phyloP scores from a whole-genome alignment of 2,113 vertebrate genomes.

The Motacilla alba region DNA sequence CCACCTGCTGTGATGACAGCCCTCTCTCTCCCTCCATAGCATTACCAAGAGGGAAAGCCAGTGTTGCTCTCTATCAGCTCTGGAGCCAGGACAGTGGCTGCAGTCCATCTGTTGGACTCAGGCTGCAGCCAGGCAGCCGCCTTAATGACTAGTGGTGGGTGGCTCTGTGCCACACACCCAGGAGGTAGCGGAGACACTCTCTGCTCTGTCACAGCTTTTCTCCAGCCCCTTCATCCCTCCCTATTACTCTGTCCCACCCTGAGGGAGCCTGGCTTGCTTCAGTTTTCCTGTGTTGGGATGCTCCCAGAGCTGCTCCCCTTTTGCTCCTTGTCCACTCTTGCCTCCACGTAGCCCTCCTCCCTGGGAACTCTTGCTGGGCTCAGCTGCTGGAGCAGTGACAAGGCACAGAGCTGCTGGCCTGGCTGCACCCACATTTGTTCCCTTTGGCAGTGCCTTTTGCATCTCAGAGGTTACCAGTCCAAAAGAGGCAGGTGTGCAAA shows the following conservation, averaged over 20 bases:
- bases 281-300: neutral
- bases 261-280: neutral
- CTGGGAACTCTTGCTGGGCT: neutral
- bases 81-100: neutral
- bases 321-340: neutral
- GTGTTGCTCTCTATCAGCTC: neutral
- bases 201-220: neutral
- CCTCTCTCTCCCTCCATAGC: accelerated
- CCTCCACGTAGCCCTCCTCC: accelerated
- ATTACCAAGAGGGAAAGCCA: neutral
- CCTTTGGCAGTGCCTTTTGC: neutral
- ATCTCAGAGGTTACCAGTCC: neutral
- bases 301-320: neutral
- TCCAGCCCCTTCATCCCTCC: neutral
- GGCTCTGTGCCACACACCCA: neutral
- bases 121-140: neutral
- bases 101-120: neutral
- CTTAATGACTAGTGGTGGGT: neutral
- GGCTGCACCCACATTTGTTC: neutral
- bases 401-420: neutral
- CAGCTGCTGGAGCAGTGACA: neutral
- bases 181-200: neutral
- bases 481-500: neutral
- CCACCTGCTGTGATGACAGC: neutral
- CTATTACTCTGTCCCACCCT: neutral